Evolutionary conservation across 2,113 vertebrate genomes (phyloP).

Genomic region (Actenoides hombroni): DNA sequence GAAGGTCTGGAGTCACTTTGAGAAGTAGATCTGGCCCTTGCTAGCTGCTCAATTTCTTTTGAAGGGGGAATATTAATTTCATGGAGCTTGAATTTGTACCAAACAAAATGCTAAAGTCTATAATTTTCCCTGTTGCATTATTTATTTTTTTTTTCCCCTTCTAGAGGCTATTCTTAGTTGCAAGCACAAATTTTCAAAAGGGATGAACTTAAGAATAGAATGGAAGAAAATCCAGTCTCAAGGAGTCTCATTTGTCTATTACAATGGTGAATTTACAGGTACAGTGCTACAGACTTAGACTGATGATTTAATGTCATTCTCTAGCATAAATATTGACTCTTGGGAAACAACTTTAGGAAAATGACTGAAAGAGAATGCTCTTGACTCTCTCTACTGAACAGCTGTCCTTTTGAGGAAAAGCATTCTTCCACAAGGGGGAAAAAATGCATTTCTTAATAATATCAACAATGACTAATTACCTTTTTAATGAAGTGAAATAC

Average conservation of each 20-base stretch:
- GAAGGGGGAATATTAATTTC: not conserved
- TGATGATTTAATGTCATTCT: not conserved
- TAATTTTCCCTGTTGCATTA: not conserved
- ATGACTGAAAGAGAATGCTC: not conserved
- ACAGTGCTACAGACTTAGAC: not conserved
- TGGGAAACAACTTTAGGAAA: not conserved
- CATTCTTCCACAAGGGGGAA: not conserved
- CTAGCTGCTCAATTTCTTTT: not conserved
- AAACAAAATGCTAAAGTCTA: not conserved
- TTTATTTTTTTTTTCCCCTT: not conserved
- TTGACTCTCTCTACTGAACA: not conserved
- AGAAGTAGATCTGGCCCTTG: not conserved
- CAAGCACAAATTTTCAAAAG: constrained; percentile 78
- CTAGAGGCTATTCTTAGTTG: constrained; percentile 87
- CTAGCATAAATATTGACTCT: not conserved
- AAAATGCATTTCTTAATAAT: not conserved
- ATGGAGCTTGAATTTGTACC: not conserved
- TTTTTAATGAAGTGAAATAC: not conserved
- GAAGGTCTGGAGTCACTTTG: not conserved
- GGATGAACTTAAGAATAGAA: constrained; percentile 82
- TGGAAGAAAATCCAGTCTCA: constrained; percentile 89
- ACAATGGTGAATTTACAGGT: constrained; percentile 83
- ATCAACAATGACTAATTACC: fast-evolving
- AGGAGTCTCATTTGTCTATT: constrained; percentile 89
- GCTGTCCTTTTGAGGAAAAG: not conserved